These are phyloP conservation scores for Caloenas nicobarica DNA, from an alignment of 2,113 vertebrate genomes.

Conservation along the genomic window DNA sequence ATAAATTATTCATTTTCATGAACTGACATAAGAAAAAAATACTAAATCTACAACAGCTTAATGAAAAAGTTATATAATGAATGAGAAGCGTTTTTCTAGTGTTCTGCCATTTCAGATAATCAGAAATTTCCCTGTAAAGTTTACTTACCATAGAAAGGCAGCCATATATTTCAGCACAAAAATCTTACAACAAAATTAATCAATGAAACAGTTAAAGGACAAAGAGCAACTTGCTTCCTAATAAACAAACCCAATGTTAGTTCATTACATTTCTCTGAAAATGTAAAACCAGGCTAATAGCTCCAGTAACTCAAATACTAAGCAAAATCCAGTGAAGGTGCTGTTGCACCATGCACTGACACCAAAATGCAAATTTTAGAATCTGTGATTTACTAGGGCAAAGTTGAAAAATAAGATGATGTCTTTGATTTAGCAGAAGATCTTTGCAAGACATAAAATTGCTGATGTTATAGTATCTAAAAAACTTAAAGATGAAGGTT, in stretches of 20 bases:
- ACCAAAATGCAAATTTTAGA: background rate
- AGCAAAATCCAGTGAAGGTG: background rate
- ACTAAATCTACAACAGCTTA: background rate
- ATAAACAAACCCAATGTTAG: background rate
- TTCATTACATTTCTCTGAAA: background rate
- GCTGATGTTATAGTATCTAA: background rate
- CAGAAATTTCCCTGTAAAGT: background rate
- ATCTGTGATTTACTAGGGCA: background rate
- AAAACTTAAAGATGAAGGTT: background rate
- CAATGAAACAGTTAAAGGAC: background rate
- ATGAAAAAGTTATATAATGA: background rate
- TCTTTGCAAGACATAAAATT: background rate
- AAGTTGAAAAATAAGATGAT: background rate
- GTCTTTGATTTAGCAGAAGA: background rate
- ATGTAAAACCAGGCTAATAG: background rate
- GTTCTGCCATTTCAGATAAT: background rate
- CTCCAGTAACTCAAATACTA: background rate
- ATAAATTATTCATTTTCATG: background rate
- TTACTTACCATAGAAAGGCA: background rate
- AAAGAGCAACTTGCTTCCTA: background rate
- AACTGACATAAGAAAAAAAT: background rate
- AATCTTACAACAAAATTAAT: background rate
- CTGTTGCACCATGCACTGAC: background rate
- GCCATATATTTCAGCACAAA: background rate
- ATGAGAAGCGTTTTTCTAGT: background rate